A percentile compares a stretch with the other conserved stretches of the same genome.
Evolutionary conservation across 2,888 invertebrate genomes (phyloP).

Genomic region (Ennomos quercinarius): DNA sequence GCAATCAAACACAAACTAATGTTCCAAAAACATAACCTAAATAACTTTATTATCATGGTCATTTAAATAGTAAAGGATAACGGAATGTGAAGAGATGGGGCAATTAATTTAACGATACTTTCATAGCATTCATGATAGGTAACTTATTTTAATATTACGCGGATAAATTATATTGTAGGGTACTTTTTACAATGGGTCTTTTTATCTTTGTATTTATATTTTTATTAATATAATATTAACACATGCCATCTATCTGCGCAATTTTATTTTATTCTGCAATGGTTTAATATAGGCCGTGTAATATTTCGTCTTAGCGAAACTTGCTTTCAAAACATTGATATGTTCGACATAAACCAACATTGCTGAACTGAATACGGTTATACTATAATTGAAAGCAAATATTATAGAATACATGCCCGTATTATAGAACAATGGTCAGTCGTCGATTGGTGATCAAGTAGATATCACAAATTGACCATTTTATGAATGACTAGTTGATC

Average conservation of each 20-base stretch:
- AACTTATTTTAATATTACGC: not conserved
- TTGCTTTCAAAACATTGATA: not conserved
- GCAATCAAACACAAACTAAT: constrained; percentile 40
- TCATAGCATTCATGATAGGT: not conserved
- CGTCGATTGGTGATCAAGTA: too few species aligned
- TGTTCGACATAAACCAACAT: not conserved
- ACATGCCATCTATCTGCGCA: too few species aligned
- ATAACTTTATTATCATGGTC: constrained; percentile 31
- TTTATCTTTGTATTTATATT: too few species aligned
- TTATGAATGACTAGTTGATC: too few species aligned
- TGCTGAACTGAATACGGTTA: not conserved
- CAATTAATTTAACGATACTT: constrained; percentile 12
- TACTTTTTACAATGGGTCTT: too few species aligned
- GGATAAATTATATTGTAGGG: not conserved
- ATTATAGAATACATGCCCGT: not conserved
- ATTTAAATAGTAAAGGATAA: constrained; percentile 44
- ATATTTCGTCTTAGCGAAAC: not conserved
- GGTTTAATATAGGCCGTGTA: constrained; percentile 3
- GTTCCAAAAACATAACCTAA: constrained; percentile 34
- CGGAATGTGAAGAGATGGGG: constrained; percentile 55
- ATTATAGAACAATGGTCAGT: too few species aligned
- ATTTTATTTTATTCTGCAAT: not conserved
- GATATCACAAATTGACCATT: too few species aligned
- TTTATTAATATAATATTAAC: too few species aligned
- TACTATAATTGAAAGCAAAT: not conserved